Percentiles rank a stretch among this genome's conserved stretches.
These are phyloP conservation scores for Epinotia demarniana DNA, from an alignment of 2,888 invertebrate species.

Conservation along the genomic window DNA sequence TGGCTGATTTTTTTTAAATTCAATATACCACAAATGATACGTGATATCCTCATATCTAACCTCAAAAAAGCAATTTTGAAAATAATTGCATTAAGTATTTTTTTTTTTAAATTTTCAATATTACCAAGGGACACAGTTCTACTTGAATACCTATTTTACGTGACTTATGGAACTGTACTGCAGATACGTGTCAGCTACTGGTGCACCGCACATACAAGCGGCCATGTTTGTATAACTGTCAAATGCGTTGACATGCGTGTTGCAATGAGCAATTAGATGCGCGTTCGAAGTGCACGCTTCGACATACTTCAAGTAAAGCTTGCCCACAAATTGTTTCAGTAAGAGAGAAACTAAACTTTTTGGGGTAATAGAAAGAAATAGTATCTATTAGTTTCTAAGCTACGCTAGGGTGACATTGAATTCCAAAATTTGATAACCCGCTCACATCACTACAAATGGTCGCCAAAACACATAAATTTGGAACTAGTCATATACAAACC, in stretches of 20 bases:
- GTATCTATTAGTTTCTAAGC: not conserved
- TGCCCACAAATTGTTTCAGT: not conserved
- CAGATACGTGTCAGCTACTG: slow-evolving; percentile 31
- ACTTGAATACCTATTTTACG: too few species aligned
- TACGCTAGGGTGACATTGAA: not conserved
- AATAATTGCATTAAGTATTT: too few species aligned
- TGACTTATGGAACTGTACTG: too few species aligned
- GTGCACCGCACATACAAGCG: slow-evolving; percentile 44
- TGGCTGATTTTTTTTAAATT: too few species aligned
- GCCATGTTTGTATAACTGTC: slow-evolving; percentile 73
- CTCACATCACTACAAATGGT: too few species aligned
- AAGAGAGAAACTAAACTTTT: not conserved
- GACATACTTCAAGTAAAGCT: not conserved
- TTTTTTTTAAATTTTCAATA: too few species aligned
- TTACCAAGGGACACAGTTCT: too few species aligned
- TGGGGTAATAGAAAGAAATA: not conserved
- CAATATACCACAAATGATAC: too few species aligned
- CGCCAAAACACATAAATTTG: not conserved
- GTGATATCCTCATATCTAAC: too few species aligned
- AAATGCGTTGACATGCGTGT: slow-evolving; percentile 57
- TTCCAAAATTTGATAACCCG: too few species aligned
- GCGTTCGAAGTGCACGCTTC: not conserved
- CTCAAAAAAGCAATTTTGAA: too few species aligned
- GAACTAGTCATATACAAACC: not conserved
- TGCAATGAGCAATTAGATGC: slow-evolving; percentile 43